A percentile compares a stretch with the other conserved stretches of the same genome.
Conservation (phyloP, 2,888 invertebrate species). For the Synanthedon tipuliformis region DNA sequence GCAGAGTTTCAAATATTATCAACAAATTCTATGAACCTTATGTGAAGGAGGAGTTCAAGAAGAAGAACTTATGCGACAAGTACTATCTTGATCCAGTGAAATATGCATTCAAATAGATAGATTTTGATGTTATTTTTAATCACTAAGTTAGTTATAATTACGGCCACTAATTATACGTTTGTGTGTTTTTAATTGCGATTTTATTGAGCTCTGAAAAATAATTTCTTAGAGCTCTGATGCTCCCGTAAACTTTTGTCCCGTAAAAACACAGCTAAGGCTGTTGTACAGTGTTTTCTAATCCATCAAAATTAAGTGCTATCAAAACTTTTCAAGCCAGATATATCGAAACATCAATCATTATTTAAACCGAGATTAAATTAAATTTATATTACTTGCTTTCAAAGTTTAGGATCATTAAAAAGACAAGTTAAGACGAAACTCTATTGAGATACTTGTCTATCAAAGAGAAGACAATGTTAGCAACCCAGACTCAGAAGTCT, state of each 20-base stretch:
- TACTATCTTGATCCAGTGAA: neutral
- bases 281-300: neutral
- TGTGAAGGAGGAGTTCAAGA: neutral
- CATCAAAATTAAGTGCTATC: neutral
- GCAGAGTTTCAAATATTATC: neutral
- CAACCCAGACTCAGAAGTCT: too few relatives aligned
- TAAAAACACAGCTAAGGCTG: too few relatives aligned
- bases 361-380: neutral
- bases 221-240: too few relatives aligned
- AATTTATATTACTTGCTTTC: too few relatives aligned
- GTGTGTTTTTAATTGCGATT: neutral
- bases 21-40: neutral
- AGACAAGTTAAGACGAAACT: too few relatives aligned
- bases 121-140: neutral
- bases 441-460: too few relatives aligned
- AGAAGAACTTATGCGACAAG: neutral
- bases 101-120: neutral
- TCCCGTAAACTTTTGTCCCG: too few relatives aligned
- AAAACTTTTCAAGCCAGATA: neutral
- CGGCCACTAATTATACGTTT: conserved; percentile 13
- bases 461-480: too few relatives aligned
- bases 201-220: neutral
- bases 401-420: too few relatives aligned
- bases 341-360: neutral
- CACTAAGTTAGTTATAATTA: conserved; percentile 11